Conservation (phyloP, 2,888 invertebrate genomes). For the Gastracanthus pulcherrimus region DNA sequence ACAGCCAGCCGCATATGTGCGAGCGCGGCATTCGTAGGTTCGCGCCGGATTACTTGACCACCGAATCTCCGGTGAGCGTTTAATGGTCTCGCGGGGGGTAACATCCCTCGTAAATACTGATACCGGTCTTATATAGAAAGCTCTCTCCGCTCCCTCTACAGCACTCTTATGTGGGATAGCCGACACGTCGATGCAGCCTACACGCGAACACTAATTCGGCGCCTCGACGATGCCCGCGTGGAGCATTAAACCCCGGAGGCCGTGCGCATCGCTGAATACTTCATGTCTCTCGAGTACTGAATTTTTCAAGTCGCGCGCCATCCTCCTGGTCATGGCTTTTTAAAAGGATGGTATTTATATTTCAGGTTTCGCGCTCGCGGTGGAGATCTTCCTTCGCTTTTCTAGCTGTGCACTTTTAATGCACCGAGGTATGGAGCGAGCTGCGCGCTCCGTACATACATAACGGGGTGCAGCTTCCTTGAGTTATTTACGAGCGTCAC, state of each 20-base stretch:
- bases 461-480: not conserved
- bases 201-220: conserved; percentile 34
- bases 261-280: conserved; percentile 26
- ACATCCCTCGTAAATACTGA: conserved; percentile 59
- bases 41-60: conserved; percentile 68
- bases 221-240: not conserved
- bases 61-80: conserved; percentile 64
- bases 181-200: not conserved
- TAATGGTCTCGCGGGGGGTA: conserved; percentile 65
- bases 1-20: not conserved
- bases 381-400: not conserved
- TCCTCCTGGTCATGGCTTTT: conserved; percentile 19
- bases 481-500: not conserved
- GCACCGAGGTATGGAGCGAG: not conserved
- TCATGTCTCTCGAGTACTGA: conserved; percentile 13
- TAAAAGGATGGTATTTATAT: conserved; percentile 24
- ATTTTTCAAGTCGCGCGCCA: conserved; percentile 11
- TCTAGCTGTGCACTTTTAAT: not conserved
- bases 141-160: conserved; percentile 18
- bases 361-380: not conserved
- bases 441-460: not conserved
- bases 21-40: conserved; percentile 36
- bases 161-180: not conserved
- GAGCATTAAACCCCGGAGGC: conserved; percentile 16
- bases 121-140: conserved; percentile 59